A percentile compares a stretch with the other conserved stretches of the same genome.
phyloP scores from a whole-genome alignment of 2,797 vertebrate genomes.

The Bovichtus variegatus region DNA sequence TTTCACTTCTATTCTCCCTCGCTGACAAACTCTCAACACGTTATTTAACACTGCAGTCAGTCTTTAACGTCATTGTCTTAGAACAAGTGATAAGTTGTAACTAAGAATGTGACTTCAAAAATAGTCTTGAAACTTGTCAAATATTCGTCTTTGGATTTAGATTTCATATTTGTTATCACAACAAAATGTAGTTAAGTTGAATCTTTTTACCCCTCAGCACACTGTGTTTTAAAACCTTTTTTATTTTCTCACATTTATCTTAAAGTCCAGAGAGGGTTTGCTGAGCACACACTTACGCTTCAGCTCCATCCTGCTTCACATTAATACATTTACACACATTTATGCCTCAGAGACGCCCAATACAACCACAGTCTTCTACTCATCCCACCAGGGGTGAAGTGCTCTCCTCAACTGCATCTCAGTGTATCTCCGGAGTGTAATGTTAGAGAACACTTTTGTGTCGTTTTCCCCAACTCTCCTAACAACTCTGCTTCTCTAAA shows the following conservation, averaged over 20 bases:
- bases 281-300: slow-evolving; percentile 27
- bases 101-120: background rate
- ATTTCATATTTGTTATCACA: background rate
- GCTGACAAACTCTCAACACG: slow-evolving; percentile 13
- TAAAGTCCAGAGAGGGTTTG: slow-evolving; percentile 17
- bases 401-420: slow-evolving; percentile 40
- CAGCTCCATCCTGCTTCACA: slow-evolving; percentile 27
- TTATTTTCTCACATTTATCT: slow-evolving; percentile 12
- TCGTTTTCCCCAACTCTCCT: slow-evolving; percentile 18
- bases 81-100: background rate
- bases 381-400: slow-evolving; percentile 48
- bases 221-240: background rate
- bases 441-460: slow-evolving; percentile 29
- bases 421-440: slow-evolving; percentile 16
- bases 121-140: background rate
- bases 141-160: background rate
- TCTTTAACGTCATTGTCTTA: slow-evolving; percentile 8
- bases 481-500: slow-evolving; percentile 26
- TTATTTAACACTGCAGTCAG: background rate
- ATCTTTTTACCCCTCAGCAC: background rate
- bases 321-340: slow-evolving; percentile 49
- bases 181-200: background rate
- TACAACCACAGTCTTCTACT: slow-evolving; percentile 32
- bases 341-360: slow-evolving; percentile 33
- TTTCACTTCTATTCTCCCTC: slow-evolving; percentile 22